Conservation (phyloP, 2,888 invertebrate genomes). For the Zootermopsis nevadensis region DNA sequence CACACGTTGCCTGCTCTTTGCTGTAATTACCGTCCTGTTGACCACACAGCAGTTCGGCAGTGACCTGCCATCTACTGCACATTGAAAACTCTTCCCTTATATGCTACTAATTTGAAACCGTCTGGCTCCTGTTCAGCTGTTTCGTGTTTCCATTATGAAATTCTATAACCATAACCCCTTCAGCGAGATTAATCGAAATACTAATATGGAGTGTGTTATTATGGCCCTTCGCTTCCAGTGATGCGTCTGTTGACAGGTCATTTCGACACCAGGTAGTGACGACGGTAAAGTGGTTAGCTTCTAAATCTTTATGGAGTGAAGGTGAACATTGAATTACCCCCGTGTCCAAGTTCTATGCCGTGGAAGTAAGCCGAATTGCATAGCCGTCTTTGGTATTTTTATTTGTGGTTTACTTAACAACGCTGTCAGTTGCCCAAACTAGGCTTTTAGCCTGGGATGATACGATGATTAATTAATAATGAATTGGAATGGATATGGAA, state of each 20-base stretch:
- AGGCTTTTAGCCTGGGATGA: too few species aligned
- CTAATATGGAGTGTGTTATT: not conserved
- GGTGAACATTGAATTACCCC: too few species aligned
- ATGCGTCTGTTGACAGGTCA: not conserved
- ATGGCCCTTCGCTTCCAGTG: not conserved
- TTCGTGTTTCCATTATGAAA: constrained; percentile 15
- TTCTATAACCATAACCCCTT: not conserved
- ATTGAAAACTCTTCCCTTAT: not conserved
- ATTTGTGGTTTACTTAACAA: too few species aligned
- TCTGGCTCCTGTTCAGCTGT: not conserved
- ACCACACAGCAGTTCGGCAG: not conserved
- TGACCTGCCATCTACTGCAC: not conserved
- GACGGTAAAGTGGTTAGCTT: not conserved
- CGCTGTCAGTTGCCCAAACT: too few species aligned
- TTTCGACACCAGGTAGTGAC: not conserved
- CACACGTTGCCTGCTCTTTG: not conserved
- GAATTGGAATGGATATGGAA: too few species aligned
- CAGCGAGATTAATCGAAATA: constrained; percentile 23
- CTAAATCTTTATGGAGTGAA: too few species aligned
- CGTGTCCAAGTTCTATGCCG: too few species aligned
- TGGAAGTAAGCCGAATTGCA: too few species aligned
- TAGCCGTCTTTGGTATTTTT: too few species aligned
- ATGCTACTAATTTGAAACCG: not conserved
- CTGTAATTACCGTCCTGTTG: not conserved
- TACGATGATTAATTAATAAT: too few species aligned